Evolutionary conservation across 2,113 vertebrate species (phyloP).

Genomic region (Campylomormyrus numenius): DNA sequence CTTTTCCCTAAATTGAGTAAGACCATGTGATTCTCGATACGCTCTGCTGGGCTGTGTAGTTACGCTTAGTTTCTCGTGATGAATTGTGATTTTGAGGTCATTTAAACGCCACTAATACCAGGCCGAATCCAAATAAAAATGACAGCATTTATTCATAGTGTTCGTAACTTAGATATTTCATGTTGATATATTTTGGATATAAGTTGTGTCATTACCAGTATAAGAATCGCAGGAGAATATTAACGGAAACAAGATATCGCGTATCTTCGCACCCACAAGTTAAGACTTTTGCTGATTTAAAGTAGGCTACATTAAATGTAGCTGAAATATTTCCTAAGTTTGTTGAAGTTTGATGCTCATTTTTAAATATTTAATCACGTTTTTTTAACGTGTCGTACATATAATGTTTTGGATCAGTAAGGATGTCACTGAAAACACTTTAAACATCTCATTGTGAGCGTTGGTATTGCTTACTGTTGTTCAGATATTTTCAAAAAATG

Average conservation of each 20-base stretch:
- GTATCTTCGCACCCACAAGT: not conserved
- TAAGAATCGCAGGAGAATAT: not conserved
- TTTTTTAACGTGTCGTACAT: not conserved
- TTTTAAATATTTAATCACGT: not conserved
- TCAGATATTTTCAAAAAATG: not conserved
- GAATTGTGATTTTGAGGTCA: not conserved
- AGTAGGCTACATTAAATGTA: not conserved
- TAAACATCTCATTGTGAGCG: not conserved
- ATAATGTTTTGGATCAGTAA: not conserved
- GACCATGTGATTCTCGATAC: not conserved
- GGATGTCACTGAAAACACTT: not conserved
- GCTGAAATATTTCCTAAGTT: not conserved
- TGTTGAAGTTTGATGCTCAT: not conserved
- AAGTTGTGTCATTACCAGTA: not conserved
- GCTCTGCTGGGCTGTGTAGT: not conserved
- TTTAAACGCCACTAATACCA: not conserved
- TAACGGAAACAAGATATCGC: not conserved
- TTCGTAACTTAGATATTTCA: not conserved
- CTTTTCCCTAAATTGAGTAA: not conserved
- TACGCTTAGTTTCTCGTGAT: not conserved
- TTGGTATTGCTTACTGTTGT: not conserved
- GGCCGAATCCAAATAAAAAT: not conserved
- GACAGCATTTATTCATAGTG: not conserved
- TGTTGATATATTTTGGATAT: not conserved
- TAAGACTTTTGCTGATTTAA: not conserved